phyloP scores from a whole-genome alignment of 2,888 invertebrate genomes.

The Salpingus planirostris region DNA sequence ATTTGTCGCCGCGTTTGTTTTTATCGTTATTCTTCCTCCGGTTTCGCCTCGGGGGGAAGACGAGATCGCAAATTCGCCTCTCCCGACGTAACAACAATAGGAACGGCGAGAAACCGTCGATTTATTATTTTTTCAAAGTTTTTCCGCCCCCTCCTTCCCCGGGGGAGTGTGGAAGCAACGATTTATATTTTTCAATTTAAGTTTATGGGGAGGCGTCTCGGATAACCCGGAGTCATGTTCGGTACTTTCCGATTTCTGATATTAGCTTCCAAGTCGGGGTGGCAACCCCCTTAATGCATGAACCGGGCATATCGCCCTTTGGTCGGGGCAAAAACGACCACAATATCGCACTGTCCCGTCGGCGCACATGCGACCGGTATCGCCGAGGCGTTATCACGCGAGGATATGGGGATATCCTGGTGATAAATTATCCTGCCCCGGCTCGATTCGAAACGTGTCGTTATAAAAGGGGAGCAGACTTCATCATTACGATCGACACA shows the following conservation, averaged over 20 bases:
- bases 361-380: slow-evolving; percentile 27
- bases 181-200: slow-evolving; percentile 16
- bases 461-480: slow-evolving; percentile 22
- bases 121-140: too few relatives aligned
- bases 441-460: slow-evolving; percentile 12
- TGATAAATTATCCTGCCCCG: slow-evolving; percentile 35
- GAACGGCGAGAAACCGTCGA: too few relatives aligned
- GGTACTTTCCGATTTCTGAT: slow-evolving; percentile 30
- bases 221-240: slow-evolving; percentile 21
- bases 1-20: too few relatives aligned
- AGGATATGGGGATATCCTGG: slow-evolving; percentile 38
- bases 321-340: slow-evolving; percentile 5
- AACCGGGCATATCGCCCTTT: slow-evolving; percentile 7
- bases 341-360: slow-evolving; percentile 17
- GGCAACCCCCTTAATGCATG: background rate
- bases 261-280: slow-evolving; percentile 17
- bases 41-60: too few relatives aligned
- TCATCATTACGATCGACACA: slow-evolving; percentile 35
- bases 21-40: too few relatives aligned
- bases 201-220: slow-evolving; percentile 16
- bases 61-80: too few relatives aligned
- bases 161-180: too few relatives aligned
- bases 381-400: slow-evolving; percentile 35
- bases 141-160: too few relatives aligned
- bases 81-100: too few relatives aligned